phyloP scores from a whole-genome alignment of 2,113 vertebrate genomes.

The Aegotheles bennettii region DNA sequence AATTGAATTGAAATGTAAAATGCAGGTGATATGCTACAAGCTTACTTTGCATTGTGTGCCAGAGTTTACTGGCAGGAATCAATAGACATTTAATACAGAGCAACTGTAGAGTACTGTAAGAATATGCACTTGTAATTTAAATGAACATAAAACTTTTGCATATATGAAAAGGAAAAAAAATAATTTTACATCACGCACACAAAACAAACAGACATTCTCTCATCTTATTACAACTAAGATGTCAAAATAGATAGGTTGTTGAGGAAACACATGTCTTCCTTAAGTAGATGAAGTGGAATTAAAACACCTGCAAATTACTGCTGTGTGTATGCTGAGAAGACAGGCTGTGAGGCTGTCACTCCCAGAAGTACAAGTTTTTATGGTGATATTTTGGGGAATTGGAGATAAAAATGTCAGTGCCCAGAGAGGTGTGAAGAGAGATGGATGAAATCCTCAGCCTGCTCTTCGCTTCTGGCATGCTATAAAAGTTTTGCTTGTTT shows the following conservation, averaged over 20 bases:
- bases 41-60: slow-evolving; percentile 45
- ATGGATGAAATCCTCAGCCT: not conserved
- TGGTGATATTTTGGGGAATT: slow-evolving; percentile 1
- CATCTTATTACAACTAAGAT: slow-evolving; percentile 41
- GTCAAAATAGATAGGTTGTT: slow-evolving; percentile 69
- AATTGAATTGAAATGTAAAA: slow-evolving; percentile 47
- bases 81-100: slow-evolving; percentile 45
- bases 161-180: slow-evolving; percentile 56
- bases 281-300: slow-evolving; percentile 64
- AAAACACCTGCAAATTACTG: slow-evolving; percentile 61
- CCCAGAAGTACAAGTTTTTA: slow-evolving; percentile 35
- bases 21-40: slow-evolving; percentile 30
- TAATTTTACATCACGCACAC: slow-evolving; percentile 8
- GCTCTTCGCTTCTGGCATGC: not conserved
- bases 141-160: slow-evolving; percentile 47
- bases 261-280: slow-evolving; percentile 56
- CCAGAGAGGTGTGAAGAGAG: not conserved
- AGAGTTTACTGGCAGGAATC: slow-evolving; percentile 64
- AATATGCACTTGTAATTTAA: slow-evolving; percentile 23
- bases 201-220: slow-evolving; percentile 40
- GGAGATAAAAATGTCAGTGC: slow-evolving; percentile 32
- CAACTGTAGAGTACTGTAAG: slow-evolving; percentile 35
- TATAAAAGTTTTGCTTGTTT: not conserved
- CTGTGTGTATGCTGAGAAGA: slow-evolving; percentile 46
- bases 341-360: slow-evolving; percentile 43